These are phyloP conservation scores for Grammomys surdaster DNA, from an alignment of 2,113 vertebrate species.

Conservation along the genomic window DNA sequence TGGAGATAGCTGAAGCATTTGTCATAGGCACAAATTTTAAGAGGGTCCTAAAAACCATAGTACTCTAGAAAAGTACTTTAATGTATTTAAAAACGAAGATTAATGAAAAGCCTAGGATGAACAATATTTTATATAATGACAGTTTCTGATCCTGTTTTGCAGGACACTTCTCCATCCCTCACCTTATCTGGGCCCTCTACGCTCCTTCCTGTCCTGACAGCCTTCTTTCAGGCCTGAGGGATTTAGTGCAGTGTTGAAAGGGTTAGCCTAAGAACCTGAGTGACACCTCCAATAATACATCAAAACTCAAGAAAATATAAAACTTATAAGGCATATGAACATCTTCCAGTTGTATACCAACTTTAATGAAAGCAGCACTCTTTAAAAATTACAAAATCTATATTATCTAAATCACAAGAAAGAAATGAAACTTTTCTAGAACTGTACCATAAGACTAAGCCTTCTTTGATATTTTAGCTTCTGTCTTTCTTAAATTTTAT, in stretches of 20 bases:
- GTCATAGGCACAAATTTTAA: not conserved
- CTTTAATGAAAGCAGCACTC: not conserved
- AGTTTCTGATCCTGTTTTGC: not conserved
- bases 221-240: not conserved
- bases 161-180: not conserved
- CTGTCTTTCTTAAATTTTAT: constrained; percentile 9
- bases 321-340: not conserved
- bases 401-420: constrained; percentile 15
- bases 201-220: not conserved
- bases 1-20: not conserved
- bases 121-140: not conserved
- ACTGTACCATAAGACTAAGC: not conserved
- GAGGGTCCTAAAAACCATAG: not conserved
- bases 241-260: not conserved
- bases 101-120: not conserved
- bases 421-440: constrained; percentile 19
- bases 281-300: not conserved
- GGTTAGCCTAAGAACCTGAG: not conserved
- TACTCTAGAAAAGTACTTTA: not conserved
- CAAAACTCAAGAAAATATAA: not conserved
- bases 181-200: not conserved
- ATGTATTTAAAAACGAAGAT: constrained; percentile 26
- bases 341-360: not conserved
- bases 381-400: constrained; percentile 20
- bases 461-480: constrained; percentile 22